These are phyloP conservation scores for Nasonia oneida DNA, from an alignment of 2,888 invertebrate species.

Conservation along the genomic window DNA sequence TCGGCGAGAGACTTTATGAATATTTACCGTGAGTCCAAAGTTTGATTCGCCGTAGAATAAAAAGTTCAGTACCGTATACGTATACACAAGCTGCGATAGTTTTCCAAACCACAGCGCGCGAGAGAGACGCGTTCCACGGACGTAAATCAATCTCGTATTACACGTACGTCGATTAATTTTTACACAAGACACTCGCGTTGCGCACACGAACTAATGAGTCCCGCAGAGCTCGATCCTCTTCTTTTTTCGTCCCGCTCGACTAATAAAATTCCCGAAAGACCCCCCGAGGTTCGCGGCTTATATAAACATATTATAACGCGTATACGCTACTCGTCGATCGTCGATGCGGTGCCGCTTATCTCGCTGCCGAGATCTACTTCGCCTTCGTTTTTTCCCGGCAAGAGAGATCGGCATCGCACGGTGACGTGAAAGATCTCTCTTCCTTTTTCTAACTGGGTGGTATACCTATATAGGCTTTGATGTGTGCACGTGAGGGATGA, in stretches of 20 bases:
- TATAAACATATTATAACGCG: neutral
- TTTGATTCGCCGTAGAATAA: slow-evolving; percentile 24
- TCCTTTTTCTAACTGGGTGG: neutral
- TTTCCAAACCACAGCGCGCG: neutral
- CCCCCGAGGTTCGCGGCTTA: slow-evolving; percentile 63
- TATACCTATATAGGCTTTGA: neutral
- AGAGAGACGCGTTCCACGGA: neutral
- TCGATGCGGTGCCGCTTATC: neutral
- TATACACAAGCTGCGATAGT: neutral
- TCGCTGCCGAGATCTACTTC: neutral
- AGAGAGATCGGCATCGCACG: neutral
- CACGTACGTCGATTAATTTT: no score
- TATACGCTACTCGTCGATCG: neutral
- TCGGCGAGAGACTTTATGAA: slow-evolving; percentile 52
- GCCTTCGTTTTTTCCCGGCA: neutral
- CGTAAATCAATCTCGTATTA: no score
- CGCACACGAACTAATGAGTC: neutral
- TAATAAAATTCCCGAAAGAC: slow-evolving; percentile 65
- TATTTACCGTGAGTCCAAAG: slow-evolving; percentile 44
- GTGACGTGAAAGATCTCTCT: slow-evolving; percentile 1
- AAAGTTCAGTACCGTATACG: neutral
- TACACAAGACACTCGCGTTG: neutral
- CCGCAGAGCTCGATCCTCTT: neutral
- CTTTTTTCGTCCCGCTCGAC: slow-evolving; percentile 18
- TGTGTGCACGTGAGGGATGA: neutral